Evolutionary conservation across 2,888 invertebrate species (phyloP), one percentile per base, ranked within the genome.

Genomic region (Meta bourneti): DNA sequence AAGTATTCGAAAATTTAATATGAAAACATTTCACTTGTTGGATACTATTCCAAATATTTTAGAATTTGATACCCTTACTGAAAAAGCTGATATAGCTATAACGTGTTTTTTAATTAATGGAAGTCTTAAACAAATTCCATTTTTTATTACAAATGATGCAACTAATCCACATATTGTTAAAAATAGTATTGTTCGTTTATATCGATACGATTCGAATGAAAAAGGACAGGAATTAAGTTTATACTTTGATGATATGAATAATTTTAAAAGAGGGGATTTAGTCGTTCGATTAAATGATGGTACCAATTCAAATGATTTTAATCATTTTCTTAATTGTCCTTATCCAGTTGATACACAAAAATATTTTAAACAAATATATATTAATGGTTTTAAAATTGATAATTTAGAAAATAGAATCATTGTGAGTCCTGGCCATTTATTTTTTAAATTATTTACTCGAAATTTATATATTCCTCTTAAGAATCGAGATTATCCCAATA

Each of bases 41-140:
- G 61, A 48, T 9, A 49, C 2, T 77, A 49, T 85, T 16, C 77
- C 75, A 54, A 85, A 85, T 69, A 61, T 75, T 61, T 75, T 77
- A 75, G 69, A 85, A 48, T 78, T 49, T 16, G 13, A 83, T 6
- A 72, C 11, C 16, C 5, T 51, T 9, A 69, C 69, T 61, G 69
- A 85, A 77, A 7, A 34, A 5, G 77, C 79, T 0, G 88, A 88
- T 74, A 88, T 88, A 54, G 88, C 80, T 11, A 74, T 88, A 0
- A 80, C 80, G 5, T 88, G 88, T 74, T 88, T 88, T 74, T 11
- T 81, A 54, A 88, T 88, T 49, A 88, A 88, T 75, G 88, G 88
- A 6, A 48, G 51, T 16, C 52, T 88, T 61, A 88, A 88, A 61
- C 88, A 88, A 81, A 81, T 88, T 77, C 88, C 88, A 7, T 88